phyloP scores from a whole-genome alignment of 1,140 invertebrate species.

The Sitodiplosis mosellana region DNA sequence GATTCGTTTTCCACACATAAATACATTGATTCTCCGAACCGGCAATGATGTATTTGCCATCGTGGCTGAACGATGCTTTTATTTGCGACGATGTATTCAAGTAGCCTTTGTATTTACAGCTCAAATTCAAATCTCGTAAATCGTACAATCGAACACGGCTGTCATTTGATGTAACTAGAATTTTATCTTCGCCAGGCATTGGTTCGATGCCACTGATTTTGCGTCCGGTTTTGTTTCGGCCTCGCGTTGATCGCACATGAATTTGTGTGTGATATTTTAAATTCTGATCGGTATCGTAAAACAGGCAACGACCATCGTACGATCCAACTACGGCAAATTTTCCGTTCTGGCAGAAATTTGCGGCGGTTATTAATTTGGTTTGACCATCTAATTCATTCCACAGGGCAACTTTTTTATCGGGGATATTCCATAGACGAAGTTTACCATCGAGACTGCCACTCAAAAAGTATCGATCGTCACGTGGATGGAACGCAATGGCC shows the following conservation, averaged over 20 bases:
- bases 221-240: constrained; percentile 81
- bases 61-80: constrained; percentile 89
- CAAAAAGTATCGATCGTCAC: constrained; percentile 87
- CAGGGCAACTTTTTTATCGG: constrained; percentile 90
- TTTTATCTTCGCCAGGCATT: constrained; percentile 91
- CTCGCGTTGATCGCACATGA: constrained; percentile 81
- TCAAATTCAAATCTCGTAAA: constrained; percentile 83
- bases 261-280: constrained; percentile 97
- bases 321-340: constrained; percentile 96
- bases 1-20: constrained; percentile 92
- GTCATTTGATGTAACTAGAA: constrained; percentile 95
- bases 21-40: constrained; percentile 97
- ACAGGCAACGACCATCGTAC: constrained; percentile 95
- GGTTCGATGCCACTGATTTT: constrained; percentile 97
- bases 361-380: constrained; percentile 89
- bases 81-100: constrained; percentile 95
- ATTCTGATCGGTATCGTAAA: constrained; percentile 88
- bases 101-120: constrained; percentile 92
- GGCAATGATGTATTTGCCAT: constrained; percentile 91
- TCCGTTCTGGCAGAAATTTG: constrained; percentile 94
- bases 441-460: constrained; percentile 93
- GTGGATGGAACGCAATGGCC: constrained; percentile 93
- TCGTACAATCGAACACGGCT: constrained; percentile 93
- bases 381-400: constrained; percentile 95
- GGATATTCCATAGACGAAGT: constrained; percentile 95